These are phyloP conservation scores for Tachycineta bicolor DNA, from an alignment of 2,113 vertebrate species.

Conservation along the genomic window DNA sequence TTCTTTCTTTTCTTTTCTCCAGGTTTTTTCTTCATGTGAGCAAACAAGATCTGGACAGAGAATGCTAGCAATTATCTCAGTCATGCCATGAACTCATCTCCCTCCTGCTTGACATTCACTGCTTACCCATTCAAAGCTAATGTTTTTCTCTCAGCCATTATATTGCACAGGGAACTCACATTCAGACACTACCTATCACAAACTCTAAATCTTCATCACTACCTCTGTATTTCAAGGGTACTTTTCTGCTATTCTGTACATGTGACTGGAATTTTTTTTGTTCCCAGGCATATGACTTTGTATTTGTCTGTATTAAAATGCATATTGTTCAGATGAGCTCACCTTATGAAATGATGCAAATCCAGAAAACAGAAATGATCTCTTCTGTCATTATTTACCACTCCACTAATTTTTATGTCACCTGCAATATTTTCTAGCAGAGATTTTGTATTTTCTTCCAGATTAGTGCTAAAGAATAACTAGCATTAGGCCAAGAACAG, in stretches of 20 bases:
- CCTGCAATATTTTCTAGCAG: conserved; percentile 28
- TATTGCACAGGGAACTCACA: conserved; percentile 5
- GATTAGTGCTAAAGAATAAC: conserved; percentile 5
- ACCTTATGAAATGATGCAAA: background rate
- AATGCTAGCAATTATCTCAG: conserved; percentile 30
- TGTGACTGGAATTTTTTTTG: conserved; percentile 30
- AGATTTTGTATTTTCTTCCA: conserved; percentile 8
- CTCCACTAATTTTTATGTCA: conserved; percentile 48
- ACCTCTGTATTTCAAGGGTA: conserved; percentile 42
- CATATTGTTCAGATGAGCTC: conserved; percentile 39
- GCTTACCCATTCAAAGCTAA: conserved; percentile 53
- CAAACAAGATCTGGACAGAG: conserved; percentile 7
- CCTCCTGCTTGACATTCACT: conserved; percentile 44
- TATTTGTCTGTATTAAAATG: background rate
- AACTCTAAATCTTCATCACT: conserved; percentile 35
- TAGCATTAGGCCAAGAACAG: background rate
- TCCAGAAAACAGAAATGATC: conserved; percentile 1
- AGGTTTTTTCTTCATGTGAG: background rate
- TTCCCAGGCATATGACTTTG: conserved; percentile 24
- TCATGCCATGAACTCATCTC: conserved; percentile 33
- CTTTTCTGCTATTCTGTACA: background rate
- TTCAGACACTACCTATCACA: background rate
- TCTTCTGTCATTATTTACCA: conserved; percentile 36
- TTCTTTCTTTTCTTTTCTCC: background rate
- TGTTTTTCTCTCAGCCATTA: conserved; percentile 26